Conservation (phyloP, 2,888 invertebrate species). For the Zhuqinia jingwanae region DNA sequence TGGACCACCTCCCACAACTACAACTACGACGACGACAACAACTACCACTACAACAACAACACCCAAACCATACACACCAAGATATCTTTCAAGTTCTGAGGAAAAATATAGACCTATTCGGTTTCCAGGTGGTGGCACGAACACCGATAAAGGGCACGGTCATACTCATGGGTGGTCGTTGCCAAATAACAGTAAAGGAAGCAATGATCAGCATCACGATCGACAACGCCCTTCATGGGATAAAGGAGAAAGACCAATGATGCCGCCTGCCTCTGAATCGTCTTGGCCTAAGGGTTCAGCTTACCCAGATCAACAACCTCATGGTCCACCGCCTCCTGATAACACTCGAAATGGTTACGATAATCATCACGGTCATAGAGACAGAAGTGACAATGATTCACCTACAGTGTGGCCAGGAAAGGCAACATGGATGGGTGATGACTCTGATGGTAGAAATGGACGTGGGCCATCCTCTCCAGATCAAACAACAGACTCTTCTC, state of each 20-base stretch:
- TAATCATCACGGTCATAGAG: not conserved
- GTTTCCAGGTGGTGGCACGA: constrained; percentile 58
- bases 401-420: constrained; percentile 53
- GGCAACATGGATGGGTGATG: constrained; percentile 64
- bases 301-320: constrained; percentile 35
- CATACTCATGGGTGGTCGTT: constrained; percentile 14
- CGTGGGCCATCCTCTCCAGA: no score
- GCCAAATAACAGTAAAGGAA: constrained; percentile 5
- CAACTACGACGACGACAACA: constrained; percentile 61
- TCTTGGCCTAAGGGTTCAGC: constrained; percentile 49
- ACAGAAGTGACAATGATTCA: not conserved
- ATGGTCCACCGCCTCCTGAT: not conserved
- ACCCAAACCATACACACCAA: constrained; percentile 64
- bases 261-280: constrained; percentile 46
- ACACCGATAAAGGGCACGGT: not conserved
- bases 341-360: constrained; percentile 18
- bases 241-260: not conserved
- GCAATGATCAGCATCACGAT: not conserved
- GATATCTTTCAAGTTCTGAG: constrained; percentile 66
- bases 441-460: constrained; percentile 27
- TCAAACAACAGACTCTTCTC: constrained; percentile 34
- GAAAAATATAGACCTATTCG: constrained; percentile 71
- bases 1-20: constrained; percentile 56
- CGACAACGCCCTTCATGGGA: not conserved
- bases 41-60: constrained; percentile 60